phyloP scores from a whole-genome alignment of 1,140 invertebrate genomes.

The Nylanderia fulva region DNA sequence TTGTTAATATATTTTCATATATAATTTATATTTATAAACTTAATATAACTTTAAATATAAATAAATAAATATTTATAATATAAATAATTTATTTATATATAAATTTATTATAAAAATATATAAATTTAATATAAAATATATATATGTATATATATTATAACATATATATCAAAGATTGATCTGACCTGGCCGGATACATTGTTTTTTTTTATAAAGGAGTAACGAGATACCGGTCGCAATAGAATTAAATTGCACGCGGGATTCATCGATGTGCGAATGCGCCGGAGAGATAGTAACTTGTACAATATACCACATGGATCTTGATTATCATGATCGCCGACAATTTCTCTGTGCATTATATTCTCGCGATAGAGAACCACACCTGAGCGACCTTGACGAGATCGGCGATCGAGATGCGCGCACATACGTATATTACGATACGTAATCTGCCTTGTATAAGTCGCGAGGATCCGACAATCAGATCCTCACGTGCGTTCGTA shows the following conservation, averaged over 20 bases:
- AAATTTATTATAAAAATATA: no score
- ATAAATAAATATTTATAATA: no score
- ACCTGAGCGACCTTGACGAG: constrained; percentile 57
- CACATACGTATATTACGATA: constrained; percentile 35
- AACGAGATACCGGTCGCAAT: constrained; percentile 26
- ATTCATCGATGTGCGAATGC: constrained; percentile 11
- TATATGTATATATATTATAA: no score
- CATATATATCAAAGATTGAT: not conserved
- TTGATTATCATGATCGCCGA: constrained; percentile 51
- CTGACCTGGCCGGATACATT: not conserved
- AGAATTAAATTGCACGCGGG: constrained; percentile 49
- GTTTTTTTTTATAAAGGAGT: constrained; percentile 1
- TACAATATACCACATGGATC: constrained; percentile 31
- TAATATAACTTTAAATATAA: no score
- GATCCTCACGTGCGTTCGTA: constrained; percentile 55
- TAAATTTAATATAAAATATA: no score
- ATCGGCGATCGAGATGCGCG: constrained; percentile 54
- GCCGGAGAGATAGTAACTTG: constrained; percentile 33
- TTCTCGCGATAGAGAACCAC: constrained; percentile 35
- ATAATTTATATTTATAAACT: no score
- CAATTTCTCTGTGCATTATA: constrained; percentile 16
- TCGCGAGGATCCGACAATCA: constrained; percentile 50
- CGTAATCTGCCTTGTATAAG: constrained; percentile 39
- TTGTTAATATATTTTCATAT: no score
- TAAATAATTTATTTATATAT: no score